Percentiles rank a stretch among this genome's conserved stretches.
These are phyloP conservation scores for Eucidaris tribuloides DNA, from an alignment of 35 echinoderm and acorn worm species.

Conservation along the genomic window DNA sequence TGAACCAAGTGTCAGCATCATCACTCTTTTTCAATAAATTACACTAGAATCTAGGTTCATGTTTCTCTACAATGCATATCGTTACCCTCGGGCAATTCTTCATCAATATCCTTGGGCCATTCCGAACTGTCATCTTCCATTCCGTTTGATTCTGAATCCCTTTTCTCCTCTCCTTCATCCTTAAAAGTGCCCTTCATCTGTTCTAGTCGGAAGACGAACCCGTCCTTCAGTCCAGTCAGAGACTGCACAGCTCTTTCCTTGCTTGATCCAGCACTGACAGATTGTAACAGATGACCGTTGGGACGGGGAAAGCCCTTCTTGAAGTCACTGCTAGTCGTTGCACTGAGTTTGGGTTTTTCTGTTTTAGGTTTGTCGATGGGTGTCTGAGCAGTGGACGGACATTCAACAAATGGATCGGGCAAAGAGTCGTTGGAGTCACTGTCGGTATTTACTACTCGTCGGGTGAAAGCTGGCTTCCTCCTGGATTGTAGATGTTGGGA, in stretches of 20 bases:
- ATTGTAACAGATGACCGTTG: neutral
- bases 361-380: constrained; percentile 9
- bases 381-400: neutral
- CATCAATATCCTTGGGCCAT: neutral
- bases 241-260: neutral
- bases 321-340: neutral
- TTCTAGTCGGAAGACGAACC: neutral
- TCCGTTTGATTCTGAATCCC: neutral
- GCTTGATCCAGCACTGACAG: neutral
- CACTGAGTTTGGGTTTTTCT: neutral
- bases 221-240: neutral
- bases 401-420: neutral
- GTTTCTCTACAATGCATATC: neutral
- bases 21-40: neutral
- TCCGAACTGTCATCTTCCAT: neutral
- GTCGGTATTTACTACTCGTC: neutral
- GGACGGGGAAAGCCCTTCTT: neutral
- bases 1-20: neutral
- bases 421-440: neutral
- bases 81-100: constrained; percentile 16
- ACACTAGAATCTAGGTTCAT: neutral
- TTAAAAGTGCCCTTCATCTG: neutral
- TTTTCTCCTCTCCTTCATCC: neutral
- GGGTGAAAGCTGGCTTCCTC: neutral
- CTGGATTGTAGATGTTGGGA: too few species aligned